These are phyloP conservation scores for Clarias platycephalus DNA, from an alignment of 2,797 vertebrate genomes.

Conservation along the genomic window DNA sequence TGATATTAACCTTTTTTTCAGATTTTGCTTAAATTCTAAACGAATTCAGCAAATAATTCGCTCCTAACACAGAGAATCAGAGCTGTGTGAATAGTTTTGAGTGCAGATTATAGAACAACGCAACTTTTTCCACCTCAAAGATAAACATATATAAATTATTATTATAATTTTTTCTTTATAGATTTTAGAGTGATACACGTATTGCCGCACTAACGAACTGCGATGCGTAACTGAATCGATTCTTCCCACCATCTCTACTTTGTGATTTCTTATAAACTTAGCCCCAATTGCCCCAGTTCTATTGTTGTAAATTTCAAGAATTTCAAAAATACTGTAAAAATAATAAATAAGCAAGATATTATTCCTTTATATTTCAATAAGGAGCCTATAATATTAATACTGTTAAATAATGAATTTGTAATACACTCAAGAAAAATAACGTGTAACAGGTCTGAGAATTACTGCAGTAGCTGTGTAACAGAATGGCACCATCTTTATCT, in stretches of 20 bases:
- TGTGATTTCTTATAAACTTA: neutral
- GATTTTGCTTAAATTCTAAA: too few relatives aligned
- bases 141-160: too few relatives aligned
- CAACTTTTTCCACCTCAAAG: too few relatives aligned
- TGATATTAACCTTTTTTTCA: too few relatives aligned
- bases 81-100: too few relatives aligned
- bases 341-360: neutral
- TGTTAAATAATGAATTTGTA: neutral
- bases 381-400: neutral
- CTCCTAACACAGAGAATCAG: too few relatives aligned
- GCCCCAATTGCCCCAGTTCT: neutral
- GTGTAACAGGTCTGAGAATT: neutral
- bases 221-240: too few relatives aligned
- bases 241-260: neutral
- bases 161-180: too few relatives aligned
- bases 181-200: too few relatives aligned
- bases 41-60: too few relatives aligned
- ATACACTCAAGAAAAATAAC: neutral
- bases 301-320: neutral
- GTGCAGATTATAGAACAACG: too few relatives aligned
- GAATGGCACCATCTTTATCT: neutral
- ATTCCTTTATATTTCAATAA: neutral
- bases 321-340: neutral
- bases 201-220: too few relatives aligned
- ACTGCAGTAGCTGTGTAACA: neutral